A percentile compares a stretch with the other conserved stretches of the same genome.
Conservation (phyloP, 2,888 invertebrate species). For the Caenorhabditis panamensis region DNA sequence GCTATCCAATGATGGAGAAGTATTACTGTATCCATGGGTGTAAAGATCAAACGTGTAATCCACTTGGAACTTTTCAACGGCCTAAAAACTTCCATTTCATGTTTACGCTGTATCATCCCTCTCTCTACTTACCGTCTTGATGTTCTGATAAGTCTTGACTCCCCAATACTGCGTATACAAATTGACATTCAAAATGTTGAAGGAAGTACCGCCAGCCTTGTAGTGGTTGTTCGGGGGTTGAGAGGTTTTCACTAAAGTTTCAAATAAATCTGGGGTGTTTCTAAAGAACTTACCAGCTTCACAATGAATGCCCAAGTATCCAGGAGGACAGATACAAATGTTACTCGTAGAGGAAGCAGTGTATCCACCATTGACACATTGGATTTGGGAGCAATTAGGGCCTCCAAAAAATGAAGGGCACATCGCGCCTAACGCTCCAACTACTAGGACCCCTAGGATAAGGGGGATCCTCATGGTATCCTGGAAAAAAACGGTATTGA, state of each 20-base stretch:
- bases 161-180: constrained; percentile 52
- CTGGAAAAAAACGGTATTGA: background rate
- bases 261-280: no score
- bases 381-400: background rate
- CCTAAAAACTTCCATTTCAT: no score
- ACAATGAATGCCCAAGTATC: constrained; percentile 53
- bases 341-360: background rate
- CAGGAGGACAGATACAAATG: constrained; percentile 40
- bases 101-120: no score
- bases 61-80: background rate
- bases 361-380: constrained; percentile 55
- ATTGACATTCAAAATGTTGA: constrained; percentile 54
- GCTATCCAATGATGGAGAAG: background rate
- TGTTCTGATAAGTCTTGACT: constrained; percentile 25
- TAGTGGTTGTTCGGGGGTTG: constrained; percentile 35
- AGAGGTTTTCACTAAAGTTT: constrained; percentile 43
- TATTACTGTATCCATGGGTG: constrained; percentile 10
- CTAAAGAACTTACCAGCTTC: constrained; percentile 57
- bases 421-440: background rate
- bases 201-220: constrained; percentile 10
- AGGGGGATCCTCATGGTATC: background rate
- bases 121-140: background rate
- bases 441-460: constrained; percentile 4
- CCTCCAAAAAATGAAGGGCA: constrained; percentile 26
- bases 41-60: background rate